These are phyloP conservation scores for Anneissia japonica DNA, from an alignment of 35 echinoderm and acorn worm genomes.

Conservation along the genomic window DNA sequence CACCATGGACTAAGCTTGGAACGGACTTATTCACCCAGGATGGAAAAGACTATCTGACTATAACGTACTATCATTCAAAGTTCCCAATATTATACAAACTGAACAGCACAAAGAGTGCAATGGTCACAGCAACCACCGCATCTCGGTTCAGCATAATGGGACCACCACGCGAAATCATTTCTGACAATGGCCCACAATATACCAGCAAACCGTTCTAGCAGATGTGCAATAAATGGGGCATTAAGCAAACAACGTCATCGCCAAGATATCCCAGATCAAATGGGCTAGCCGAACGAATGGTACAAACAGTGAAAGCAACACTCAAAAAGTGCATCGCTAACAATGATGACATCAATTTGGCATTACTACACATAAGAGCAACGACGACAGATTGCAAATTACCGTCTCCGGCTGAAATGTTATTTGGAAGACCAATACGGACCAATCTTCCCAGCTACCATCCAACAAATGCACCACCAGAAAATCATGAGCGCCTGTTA, in stretches of 20 bases:
- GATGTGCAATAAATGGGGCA: constrained; percentile 30
- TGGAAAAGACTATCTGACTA: constrained; percentile 22
- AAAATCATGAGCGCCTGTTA: not conserved
- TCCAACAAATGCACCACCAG: not conserved
- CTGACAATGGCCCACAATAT: constrained; percentile 46
- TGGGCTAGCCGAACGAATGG: constrained; percentile 33
- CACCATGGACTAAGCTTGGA: constrained; percentile 38
- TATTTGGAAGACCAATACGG: constrained; percentile 29
- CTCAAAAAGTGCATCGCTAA: constrained; percentile 25
- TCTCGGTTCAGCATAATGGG: constrained; percentile 13
- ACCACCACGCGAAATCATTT: constrained; percentile 19
- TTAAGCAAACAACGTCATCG: constrained; percentile 30
- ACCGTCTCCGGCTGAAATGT: constrained; percentile 36
- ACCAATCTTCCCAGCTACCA: constrained; percentile 23
- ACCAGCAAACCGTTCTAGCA: constrained; percentile 6
- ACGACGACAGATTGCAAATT: not conserved
- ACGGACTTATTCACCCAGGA: constrained; percentile 44
- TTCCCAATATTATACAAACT: constrained; percentile 25
- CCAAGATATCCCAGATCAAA: constrained; percentile 47
- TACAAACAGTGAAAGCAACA: constrained; percentile 32
- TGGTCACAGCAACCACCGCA: constrained; percentile 9
- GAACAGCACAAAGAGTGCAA: not conserved
- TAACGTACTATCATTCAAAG: constrained; percentile 32
- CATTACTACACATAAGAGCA: constrained; percentile 15
- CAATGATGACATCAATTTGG: constrained; percentile 2